phyloP scores from a whole-genome alignment of 2,888 invertebrate genomes.

The Xestia ashworthii region DNA sequence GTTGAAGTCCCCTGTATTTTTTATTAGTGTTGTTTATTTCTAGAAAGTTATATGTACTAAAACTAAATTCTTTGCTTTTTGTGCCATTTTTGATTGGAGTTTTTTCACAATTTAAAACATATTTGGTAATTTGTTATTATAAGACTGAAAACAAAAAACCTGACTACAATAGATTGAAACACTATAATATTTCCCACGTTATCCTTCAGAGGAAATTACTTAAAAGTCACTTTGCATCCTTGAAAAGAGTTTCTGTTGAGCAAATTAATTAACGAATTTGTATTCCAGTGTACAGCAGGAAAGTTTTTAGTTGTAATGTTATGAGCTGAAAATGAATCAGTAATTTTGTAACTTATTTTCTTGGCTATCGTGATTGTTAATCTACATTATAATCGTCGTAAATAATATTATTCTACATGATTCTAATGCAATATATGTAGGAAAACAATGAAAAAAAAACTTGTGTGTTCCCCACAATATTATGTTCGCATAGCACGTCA shows the following conservation, averaged over 20 bases:
- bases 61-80: no score
- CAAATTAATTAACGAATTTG: not conserved
- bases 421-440: no score
- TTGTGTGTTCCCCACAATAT: no score
- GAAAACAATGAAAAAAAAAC: no score
- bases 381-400: no score
- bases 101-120: not conserved
- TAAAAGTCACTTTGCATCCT: not conserved
- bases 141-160: not conserved
- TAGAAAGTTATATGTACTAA: no score
- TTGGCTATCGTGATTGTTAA: not conserved
- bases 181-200: not conserved
- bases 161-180: not conserved
- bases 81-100: not conserved
- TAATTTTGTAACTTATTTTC: not conserved
- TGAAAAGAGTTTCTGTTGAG: not conserved
- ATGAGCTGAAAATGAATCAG: not conserved
- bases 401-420: no score
- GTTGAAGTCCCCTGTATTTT: not conserved
- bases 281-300: not conserved
- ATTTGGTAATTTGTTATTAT: not conserved
- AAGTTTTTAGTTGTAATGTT: not conserved
- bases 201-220: not conserved
- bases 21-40: not conserved
- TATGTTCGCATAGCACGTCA: no score